These are phyloP conservation scores for Loris lydekkerianus DNA, from an alignment of 2,797 vertebrate species.

Conservation along the genomic window DNA sequence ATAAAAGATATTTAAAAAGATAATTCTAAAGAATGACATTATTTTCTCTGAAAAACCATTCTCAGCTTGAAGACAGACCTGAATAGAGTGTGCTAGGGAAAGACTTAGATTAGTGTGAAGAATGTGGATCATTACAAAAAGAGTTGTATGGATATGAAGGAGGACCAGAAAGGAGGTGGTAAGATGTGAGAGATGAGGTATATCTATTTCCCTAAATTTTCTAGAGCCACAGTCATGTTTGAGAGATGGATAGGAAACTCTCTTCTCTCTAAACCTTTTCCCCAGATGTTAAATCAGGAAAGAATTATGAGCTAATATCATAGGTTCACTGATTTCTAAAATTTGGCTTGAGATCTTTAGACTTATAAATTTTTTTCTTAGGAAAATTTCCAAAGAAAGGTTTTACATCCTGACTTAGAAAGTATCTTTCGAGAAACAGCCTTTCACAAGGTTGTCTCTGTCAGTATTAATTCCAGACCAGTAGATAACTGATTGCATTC, in stretches of 20 bases:
- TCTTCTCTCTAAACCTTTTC: conserved; percentile 10
- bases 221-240: neutral
- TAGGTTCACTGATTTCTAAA: conserved; percentile 64
- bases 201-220: neutral
- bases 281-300: conserved; percentile 62
- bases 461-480: conserved; percentile 49
- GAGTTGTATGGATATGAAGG: neutral
- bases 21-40: neutral
- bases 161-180: neutral
- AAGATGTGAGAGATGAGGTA: neutral
- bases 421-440: conserved; percentile 43
- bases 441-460: conserved; percentile 64
- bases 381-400: conserved; percentile 54
- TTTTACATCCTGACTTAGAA: conserved; percentile 64
- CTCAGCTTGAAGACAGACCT: neutral
- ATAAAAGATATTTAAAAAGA: neutral
- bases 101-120: neutral
- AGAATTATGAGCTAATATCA: conserved; percentile 56
- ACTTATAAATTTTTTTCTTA: conserved; percentile 60
- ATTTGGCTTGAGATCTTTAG: conserved; percentile 50
- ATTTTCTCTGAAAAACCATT: neutral
- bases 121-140: neutral
- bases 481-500: conserved; percentile 7
- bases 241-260: neutral
- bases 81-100: neutral